These are phyloP conservation scores for Platycheirus rosarum DNA, from an alignment of 2,888 invertebrate species.

Conservation along the genomic window DNA sequence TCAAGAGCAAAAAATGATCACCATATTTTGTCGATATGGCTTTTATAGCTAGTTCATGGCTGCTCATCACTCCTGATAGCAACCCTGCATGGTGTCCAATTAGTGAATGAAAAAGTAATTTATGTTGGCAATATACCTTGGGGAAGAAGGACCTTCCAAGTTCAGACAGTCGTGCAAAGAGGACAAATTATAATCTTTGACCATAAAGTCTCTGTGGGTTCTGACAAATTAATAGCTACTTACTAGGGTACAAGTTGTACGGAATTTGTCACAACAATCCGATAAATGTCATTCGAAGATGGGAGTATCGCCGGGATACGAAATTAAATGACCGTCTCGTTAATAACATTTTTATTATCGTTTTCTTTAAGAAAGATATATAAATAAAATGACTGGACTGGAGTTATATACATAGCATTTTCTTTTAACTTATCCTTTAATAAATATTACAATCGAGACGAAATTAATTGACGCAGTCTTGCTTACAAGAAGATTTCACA, in stretches of 20 bases:
- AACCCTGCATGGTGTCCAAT: constrained; percentile 57
- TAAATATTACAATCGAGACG: too few relatives aligned
- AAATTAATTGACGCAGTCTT: too few relatives aligned
- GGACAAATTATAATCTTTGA: constrained; percentile 51
- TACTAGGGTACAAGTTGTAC: constrained; percentile 60
- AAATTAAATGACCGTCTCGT: constrained; percentile 68
- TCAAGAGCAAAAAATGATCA: constrained; percentile 64
- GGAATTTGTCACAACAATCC: constrained; percentile 72
- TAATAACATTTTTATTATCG: constrained; percentile 73
- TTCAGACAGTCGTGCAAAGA: constrained; percentile 35
- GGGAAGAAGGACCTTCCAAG: constrained; percentile 17
- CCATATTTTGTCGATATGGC: constrained; percentile 54
- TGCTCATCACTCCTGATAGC: constrained; percentile 40
- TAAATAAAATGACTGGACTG: background rate
- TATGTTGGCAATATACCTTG: constrained; percentile 47
- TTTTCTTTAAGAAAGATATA: constrained; percentile 26
- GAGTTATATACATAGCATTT: too few relatives aligned
- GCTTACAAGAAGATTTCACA: too few relatives aligned
- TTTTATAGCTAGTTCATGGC: constrained; percentile 41
- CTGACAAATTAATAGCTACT: constrained; percentile 72
- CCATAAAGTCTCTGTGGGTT: constrained; percentile 54
- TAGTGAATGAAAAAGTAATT: constrained; percentile 60
- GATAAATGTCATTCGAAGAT: constrained; percentile 62
- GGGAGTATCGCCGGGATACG: constrained; percentile 18
- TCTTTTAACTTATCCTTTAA: too few relatives aligned